Evolutionary conservation across 2,113 vertebrate genomes (phyloP).

Genomic region (Pterocles orientalis): DNA sequence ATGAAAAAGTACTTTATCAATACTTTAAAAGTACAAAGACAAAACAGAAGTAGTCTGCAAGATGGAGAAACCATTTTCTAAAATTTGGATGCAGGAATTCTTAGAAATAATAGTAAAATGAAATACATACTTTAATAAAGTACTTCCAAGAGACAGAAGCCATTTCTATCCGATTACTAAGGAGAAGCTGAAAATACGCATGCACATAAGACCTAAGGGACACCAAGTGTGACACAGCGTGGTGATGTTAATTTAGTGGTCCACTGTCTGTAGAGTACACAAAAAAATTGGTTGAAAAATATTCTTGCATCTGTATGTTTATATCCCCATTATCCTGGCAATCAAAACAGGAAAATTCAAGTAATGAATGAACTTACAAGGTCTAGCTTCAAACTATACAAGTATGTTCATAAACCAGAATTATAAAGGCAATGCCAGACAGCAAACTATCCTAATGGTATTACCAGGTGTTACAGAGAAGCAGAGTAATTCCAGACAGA

Average conservation of each 20-base stretch:
- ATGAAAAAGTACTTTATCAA: neutral
- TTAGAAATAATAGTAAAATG: neutral
- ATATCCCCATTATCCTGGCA: neutral
- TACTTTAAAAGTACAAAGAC: neutral
- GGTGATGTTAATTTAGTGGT: neutral
- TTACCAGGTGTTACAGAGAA: neutral
- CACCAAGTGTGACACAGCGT: neutral
- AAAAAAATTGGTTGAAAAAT: neutral
- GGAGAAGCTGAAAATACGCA: neutral
- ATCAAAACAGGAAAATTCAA: neutral
- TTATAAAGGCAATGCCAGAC: neutral
- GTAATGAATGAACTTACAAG: neutral
- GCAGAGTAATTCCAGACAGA: neutral
- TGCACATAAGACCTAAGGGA: neutral
- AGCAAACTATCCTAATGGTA: neutral
- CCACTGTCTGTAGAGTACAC: accelerated
- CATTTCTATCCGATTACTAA: neutral
- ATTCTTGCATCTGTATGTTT: neutral
- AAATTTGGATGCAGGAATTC: neutral
- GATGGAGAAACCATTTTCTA: neutral
- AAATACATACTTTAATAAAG: neutral
- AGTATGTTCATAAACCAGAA: neutral
- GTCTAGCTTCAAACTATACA: neutral
- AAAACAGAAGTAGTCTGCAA: neutral
- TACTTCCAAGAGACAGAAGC: neutral